These are phyloP conservation scores for Sebastes alutus DNA, from an alignment of 2,797 vertebrate species.

Conservation along the genomic window DNA sequence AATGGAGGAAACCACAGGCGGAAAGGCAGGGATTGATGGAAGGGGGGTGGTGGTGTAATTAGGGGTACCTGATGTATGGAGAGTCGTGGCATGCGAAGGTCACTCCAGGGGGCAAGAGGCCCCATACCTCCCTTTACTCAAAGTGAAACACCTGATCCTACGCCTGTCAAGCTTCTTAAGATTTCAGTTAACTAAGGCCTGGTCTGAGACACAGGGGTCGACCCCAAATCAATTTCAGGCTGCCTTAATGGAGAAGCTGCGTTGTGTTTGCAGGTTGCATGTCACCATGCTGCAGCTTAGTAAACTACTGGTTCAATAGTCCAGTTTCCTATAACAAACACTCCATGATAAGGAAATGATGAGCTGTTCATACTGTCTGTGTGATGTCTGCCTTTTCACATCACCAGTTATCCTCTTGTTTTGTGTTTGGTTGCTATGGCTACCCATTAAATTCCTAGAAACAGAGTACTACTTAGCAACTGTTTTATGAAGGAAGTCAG, in stretches of 20 bases:
- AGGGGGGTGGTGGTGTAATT: constrained; percentile 57
- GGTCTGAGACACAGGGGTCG: constrained; percentile 17
- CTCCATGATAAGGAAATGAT: constrained; percentile 55
- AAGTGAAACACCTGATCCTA: constrained; percentile 76
- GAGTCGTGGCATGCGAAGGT: constrained; percentile 69
- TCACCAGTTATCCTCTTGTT: constrained; percentile 57
- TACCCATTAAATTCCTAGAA: constrained; percentile 29
- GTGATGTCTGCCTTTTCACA: constrained; percentile 41
- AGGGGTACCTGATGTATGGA: constrained; percentile 75
- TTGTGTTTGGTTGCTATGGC: constrained; percentile 61
- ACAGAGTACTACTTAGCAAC: constrained; percentile 32
- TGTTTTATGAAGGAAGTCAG: constrained; percentile 40
- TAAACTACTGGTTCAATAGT: constrained; percentile 32
- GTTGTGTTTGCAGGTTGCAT: constrained; percentile 35
- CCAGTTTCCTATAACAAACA: constrained; percentile 49
- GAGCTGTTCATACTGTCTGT: constrained; percentile 43
- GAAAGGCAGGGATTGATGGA: constrained; percentile 60
- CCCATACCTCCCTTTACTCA: constrained; percentile 56
- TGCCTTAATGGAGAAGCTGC: neutral
- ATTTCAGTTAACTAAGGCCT: constrained; percentile 30
- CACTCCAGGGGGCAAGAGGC: constrained; percentile 67
- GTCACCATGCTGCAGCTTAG: constrained; percentile 8
- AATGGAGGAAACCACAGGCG: constrained; percentile 72
- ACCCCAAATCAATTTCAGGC: constrained; percentile 38
- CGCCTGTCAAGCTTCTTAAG: constrained; percentile 51